phyloP scores from a whole-genome alignment of 2,888 invertebrate genomes.

The Reticulitermes lucifugus region DNA sequence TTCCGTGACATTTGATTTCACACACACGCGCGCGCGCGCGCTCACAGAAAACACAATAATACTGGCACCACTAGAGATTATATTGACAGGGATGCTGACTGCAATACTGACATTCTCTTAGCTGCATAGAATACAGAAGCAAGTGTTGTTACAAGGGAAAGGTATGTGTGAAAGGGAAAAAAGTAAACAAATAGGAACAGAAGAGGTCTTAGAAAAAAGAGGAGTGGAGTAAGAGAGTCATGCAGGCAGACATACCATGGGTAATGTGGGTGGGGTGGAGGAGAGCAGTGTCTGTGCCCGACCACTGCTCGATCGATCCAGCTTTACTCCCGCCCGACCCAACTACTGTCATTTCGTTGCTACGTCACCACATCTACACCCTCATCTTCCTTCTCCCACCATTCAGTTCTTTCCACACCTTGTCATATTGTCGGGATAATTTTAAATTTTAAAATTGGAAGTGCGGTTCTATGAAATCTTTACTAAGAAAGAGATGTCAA shows the following conservation, averaged over 20 bases:
- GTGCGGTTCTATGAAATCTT: too few relatives aligned
- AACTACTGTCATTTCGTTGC: conserved; percentile 27
- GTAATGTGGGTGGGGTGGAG: conserved; percentile 25
- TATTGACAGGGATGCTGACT: conserved; percentile 13
- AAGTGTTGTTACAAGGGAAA: background rate
- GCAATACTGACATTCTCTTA: background rate
- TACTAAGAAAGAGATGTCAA: too few relatives aligned
- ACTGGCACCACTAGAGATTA: background rate
- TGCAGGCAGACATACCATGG: conserved; percentile 23
- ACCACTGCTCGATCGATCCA: conserved; percentile 45
- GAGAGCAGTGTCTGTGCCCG: background rate
- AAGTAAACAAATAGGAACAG: conserved; percentile 1
- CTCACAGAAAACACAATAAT: background rate
- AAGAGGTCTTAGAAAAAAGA: conserved; percentile 5
- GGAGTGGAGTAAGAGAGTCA: conserved; percentile 14
- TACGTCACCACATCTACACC: conserved; percentile 27
- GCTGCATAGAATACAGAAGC: background rate
- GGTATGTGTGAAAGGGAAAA: conserved; percentile 11
- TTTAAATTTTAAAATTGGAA: background rate
- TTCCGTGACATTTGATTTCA: conserved; percentile 3
- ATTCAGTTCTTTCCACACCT: conserved; percentile 20
- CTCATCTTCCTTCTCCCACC: background rate
- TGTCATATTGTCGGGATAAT: background rate
- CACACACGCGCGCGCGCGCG: background rate
- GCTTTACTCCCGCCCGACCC: conserved; percentile 31